Evolutionary conservation across 2,797 vertebrate species (phyloP).

Genomic region (Tokudaia tokunoshimensis): DNA sequence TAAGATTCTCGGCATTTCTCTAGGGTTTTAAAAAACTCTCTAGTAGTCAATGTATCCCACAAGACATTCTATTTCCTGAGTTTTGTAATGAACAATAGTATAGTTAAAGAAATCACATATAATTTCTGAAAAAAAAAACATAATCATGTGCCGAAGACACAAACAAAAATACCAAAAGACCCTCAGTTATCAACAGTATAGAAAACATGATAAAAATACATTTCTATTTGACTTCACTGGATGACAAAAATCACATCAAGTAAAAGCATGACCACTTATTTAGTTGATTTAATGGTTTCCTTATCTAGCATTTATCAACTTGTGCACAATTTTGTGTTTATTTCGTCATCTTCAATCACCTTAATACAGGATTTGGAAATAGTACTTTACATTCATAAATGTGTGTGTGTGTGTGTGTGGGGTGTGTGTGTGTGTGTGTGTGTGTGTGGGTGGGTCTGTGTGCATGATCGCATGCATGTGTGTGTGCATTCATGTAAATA

Average conservation of each 20-base stretch:
- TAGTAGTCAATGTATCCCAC: constrained; percentile 22
- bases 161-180: not conserved
- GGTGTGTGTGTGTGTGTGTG: not conserved
- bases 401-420: not conserved
- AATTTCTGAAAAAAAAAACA: not conserved
- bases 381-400: not conserved
- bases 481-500: not conserved
- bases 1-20: constrained; percentile 1
- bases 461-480: not conserved
- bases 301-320: not conserved
- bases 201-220: not conserved
- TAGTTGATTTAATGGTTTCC: not conserved
- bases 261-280: not conserved
- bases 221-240: not conserved
- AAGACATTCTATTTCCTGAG: not conserved
- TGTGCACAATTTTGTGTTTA: not conserved
- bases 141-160: not conserved
- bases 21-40: constrained; percentile 22
- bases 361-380: not conserved
- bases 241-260: not conserved
- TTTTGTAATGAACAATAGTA: not conserved
- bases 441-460: not conserved
- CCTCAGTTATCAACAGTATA: not conserved
- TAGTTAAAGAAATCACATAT: too few species aligned
- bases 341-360: not conserved